Evolutionary conservation across 2,888 invertebrate genomes (phyloP), one percentile per base, ranked within the genome.

Genomic region (Xylocampa areola): DNA sequence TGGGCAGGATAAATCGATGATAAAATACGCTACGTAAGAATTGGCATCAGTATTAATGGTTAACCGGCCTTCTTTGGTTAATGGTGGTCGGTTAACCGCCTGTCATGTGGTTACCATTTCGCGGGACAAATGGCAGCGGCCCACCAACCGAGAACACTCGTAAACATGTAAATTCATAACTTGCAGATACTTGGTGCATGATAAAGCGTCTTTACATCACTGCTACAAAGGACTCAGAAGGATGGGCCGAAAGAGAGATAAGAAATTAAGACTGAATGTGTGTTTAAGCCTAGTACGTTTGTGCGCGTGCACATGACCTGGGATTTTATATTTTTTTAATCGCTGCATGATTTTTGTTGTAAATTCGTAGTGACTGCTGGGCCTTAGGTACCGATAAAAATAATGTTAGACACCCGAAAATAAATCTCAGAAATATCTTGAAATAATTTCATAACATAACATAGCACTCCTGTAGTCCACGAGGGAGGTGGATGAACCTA

Each of bases 111-210:
- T 85, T 77, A 85, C 85, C 84, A 88, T 87, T 88, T 81, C 76
- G 77, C 82, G 62, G 83, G 82, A 91, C 91, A 90, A 90, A 92
- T 91, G 87, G 86, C 85, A 63, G 65, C 68, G 70, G 92, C 88
- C 92, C 93, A 90, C 93, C 92, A 81, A 85, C 90, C 53, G 90
- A 67, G 89, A 75, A 74, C 70, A 75, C 82, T 88, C 88, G 87
- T 91, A 90, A 90, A 90, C 86, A 90, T 90, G 89, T 84, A 86
- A 89, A 91, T 90, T 82, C 88, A 89, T 89, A 90, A 86, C 77
- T 84, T 77, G 76, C 66, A 72, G 72, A 84, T 82, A 76, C 80
- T 73, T 74, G 76, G 72, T 76, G 76, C 73, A 77, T 83, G 86
- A 86, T 85, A 85, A 83, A 84, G 71, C 71, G 73, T 75, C 69